Percentiles rank a stretch among this genome's conserved stretches.
These are phyloP conservation scores for Andrena cerasifolii DNA, from an alignment of 1,140 invertebrate species.

Conservation along the genomic window DNA sequence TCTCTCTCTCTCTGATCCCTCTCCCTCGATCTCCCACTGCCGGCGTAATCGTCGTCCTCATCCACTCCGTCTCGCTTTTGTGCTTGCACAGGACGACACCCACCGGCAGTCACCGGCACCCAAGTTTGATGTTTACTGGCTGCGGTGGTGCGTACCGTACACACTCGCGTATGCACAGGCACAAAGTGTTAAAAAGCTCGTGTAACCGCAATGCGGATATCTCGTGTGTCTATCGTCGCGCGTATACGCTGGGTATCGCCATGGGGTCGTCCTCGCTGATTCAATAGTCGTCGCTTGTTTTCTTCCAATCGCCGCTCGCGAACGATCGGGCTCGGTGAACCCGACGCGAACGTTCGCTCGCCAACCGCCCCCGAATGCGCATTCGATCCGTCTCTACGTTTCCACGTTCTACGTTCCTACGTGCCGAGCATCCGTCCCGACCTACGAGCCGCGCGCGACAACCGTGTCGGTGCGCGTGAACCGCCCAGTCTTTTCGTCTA, in stretches of 20 bases:
- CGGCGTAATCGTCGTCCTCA: constrained; percentile 29
- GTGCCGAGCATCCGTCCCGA: not conserved
- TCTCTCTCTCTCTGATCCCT: constrained; percentile 22
- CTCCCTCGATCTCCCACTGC: not conserved
- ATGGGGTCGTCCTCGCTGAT: constrained; percentile 3
- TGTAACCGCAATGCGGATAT: constrained; percentile 73
- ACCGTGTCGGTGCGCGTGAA: too few species aligned
- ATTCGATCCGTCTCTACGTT: constrained; percentile 26
- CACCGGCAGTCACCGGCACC: constrained; percentile 52
- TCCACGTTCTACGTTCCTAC: too few species aligned
- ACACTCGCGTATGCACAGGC: constrained; percentile 23
- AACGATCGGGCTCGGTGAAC: constrained; percentile 19
- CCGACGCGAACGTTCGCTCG: constrained; percentile 1
- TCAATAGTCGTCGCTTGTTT: constrained; percentile 35
- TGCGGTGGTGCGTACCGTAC: constrained; percentile 52
- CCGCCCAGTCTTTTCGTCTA: too few species aligned
- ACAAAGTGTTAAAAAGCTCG: constrained; percentile 60
- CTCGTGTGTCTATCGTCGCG: constrained; percentile 57
- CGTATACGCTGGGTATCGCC: constrained; percentile 47
- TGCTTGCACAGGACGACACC: constrained; percentile 57
- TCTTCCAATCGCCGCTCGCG: constrained; percentile 25
- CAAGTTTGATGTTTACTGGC: constrained; percentile 62
- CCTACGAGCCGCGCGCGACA: too few species aligned
- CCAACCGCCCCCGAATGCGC: not conserved
- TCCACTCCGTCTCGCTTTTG: constrained; percentile 38